Evolutionary conservation across 2,888 invertebrate genomes (phyloP).

Genomic region (Aleiodes leptofemur): DNA sequence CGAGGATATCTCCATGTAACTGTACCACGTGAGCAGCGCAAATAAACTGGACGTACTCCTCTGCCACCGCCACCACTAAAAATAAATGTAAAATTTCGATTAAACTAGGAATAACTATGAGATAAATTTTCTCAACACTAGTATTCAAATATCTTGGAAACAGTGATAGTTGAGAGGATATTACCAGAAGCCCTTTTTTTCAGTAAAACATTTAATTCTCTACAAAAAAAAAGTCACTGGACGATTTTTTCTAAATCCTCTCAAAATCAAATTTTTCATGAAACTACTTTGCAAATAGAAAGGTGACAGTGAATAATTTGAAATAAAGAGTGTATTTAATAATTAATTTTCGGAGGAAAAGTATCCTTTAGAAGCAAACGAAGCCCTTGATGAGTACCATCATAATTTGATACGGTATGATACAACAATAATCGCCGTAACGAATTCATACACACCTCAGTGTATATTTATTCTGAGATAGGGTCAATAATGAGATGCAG

Average conservation of each 20-base stretch:
- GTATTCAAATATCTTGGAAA: not conserved
- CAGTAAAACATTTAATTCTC: too few species aligned
- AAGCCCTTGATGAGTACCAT: not conserved
- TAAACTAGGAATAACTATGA: not conserved
- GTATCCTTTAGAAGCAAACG: not conserved
- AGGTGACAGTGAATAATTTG: not conserved
- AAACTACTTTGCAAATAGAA: too few species aligned
- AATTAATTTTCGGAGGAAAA: slow-evolving; percentile 27
- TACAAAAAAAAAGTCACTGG: too few species aligned
- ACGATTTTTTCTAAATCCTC: too few species aligned
- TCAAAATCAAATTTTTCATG: too few species aligned
- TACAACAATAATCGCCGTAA: slow-evolving; percentile 21
- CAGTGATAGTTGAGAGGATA: too few species aligned
- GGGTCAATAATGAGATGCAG: slow-evolving; percentile 55
- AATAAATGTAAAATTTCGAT: not conserved
- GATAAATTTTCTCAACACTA: not conserved
- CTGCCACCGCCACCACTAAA: slow-evolving; percentile 79
- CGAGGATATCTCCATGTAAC: slow-evolving; percentile 87
- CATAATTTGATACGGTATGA: slow-evolving; percentile 3
- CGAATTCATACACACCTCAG: slow-evolving; percentile 27
- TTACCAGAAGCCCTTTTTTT: too few species aligned
- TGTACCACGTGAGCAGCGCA: slow-evolving; percentile 84
- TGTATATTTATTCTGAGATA: slow-evolving; percentile 57
- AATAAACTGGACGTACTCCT: slow-evolving; percentile 86
- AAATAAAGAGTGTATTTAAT: not conserved